A percentile compares a stretch with the other conserved stretches of the same genome.
Evolutionary conservation across 2,113 vertebrate species (phyloP).

Genomic region (Eubucco bourcierii): DNA sequence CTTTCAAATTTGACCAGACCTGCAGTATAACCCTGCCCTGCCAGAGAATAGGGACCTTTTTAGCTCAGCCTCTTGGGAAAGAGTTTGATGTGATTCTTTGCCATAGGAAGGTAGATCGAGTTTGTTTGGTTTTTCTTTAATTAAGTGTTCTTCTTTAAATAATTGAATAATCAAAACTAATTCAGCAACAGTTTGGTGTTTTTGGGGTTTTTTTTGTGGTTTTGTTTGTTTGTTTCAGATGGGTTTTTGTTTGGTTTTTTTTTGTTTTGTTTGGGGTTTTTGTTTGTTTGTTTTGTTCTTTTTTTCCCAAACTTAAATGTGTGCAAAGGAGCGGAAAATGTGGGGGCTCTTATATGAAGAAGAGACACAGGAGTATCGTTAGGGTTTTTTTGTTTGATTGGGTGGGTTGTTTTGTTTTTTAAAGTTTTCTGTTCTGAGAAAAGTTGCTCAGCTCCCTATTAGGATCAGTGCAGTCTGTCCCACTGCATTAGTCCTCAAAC

Average conservation of each 20-base stretch:
- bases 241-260: too few relatives aligned
- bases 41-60: background rate
- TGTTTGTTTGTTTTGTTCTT: too few relatives aligned
- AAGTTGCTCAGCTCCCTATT: background rate
- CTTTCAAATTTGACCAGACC: background rate
- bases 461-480: conserved; percentile 49
- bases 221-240: too few relatives aligned
- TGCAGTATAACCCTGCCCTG: background rate
- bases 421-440: background rate
- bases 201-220: background rate
- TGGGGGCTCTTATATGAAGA: background rate
- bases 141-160: background rate
- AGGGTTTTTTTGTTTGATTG: background rate
- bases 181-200: background rate
- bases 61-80: background rate
- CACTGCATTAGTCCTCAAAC: conserved; percentile 37
- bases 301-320: background rate
- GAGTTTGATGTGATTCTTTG: background rate
- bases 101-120: background rate
- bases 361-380: background rate
- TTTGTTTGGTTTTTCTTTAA: background rate
- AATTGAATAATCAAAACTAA: background rate
- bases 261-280: too few relatives aligned
- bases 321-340: background rate
- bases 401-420: background rate